Base-by-base conservation (phyloP, 1,140 invertebrate genomes). In the Onthophagus taurus region DNA sequence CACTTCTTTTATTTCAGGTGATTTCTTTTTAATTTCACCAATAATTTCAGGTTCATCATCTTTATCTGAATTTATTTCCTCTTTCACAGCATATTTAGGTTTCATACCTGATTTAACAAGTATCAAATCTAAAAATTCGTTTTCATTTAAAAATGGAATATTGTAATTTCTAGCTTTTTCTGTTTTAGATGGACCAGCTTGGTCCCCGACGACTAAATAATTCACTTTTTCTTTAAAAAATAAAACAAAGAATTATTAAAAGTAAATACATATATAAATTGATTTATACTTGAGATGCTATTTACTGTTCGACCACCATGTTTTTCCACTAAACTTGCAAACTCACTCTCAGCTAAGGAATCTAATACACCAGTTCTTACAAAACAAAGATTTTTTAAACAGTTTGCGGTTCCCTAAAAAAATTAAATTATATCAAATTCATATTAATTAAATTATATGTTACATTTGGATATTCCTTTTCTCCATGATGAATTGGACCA, bases 331-430 rank as follows among this genome's bases (percentile, higher is more conserved):
- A 91, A 63, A 14, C 72, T 74, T 30, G 76, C 74, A 14, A 79
- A 76, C 55, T 92, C 88, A 21, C 90, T 83, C 20, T 83, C 71
- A 58, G 92, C 88, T 50, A 96, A 71, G 0, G 87, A 91, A 59
- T 94, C 90, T 8, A 92, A 68, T 4, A 94, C 83, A 14, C 92
- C 92, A 45, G 89, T 93, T 31, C 90, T 66, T 6, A 95, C 65
- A 64, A 96, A 93, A 18, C 77, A 83, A 48, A 85, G 63, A 39
- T 83, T 81, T 38, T 76, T 74, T 3, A 94, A 63, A 59, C 88
- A 89, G 58, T 78, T 71, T 14, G 80, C 73, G 44, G 72, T 72
- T 21, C 88, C 89, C 78, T 85, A 44, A 26, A 69, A 26, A 26
- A 26, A n/a, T n/a, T n/a, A n/a, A 26, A 26, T 26, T 7, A 26